Evolutionary conservation across 2,113 vertebrate species (phyloP).

Genomic region (Setophaga petechia): DNA sequence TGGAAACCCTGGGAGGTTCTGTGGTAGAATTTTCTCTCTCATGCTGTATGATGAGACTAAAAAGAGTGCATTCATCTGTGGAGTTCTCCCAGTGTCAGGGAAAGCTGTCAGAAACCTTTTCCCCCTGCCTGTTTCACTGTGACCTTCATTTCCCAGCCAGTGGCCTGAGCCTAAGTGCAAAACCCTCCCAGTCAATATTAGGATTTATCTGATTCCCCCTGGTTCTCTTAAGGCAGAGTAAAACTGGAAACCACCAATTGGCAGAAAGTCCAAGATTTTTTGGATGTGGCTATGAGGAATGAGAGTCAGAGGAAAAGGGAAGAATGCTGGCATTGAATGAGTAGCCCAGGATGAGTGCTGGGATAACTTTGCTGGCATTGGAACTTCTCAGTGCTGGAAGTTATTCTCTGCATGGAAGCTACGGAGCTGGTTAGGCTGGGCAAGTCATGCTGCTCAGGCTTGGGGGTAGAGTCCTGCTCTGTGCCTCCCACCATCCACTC

Average conservation of each 20-base stretch:
- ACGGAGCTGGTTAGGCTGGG: not conserved
- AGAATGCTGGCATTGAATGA: not conserved
- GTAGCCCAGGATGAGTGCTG: not conserved
- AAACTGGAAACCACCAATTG: not conserved
- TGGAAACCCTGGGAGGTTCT: constrained; percentile 27
- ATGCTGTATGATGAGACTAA: constrained; percentile 5
- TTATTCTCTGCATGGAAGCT: not conserved
- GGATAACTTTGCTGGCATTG: not conserved
- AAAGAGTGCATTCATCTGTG: constrained; percentile 1
- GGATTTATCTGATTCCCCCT: not conserved
- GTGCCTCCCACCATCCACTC: not conserved
- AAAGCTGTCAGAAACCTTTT: not conserved
- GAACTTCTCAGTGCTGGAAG: not conserved
- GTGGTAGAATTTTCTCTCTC: not conserved
- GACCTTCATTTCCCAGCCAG: not conserved
- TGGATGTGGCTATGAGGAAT: not conserved
- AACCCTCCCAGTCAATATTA: not conserved
- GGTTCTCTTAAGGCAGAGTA: not conserved
- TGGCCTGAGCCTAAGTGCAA: not conserved
- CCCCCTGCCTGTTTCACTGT: not conserved
- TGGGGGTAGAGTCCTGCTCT: not conserved
- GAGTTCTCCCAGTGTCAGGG: not conserved
- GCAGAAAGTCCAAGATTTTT: not conserved
- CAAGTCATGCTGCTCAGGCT: not conserved
- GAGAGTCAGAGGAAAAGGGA: not conserved